These are phyloP conservation scores for Myripristis jacobus DNA, from an alignment of 2,797 vertebrate species.

Conservation along the genomic window DNA sequence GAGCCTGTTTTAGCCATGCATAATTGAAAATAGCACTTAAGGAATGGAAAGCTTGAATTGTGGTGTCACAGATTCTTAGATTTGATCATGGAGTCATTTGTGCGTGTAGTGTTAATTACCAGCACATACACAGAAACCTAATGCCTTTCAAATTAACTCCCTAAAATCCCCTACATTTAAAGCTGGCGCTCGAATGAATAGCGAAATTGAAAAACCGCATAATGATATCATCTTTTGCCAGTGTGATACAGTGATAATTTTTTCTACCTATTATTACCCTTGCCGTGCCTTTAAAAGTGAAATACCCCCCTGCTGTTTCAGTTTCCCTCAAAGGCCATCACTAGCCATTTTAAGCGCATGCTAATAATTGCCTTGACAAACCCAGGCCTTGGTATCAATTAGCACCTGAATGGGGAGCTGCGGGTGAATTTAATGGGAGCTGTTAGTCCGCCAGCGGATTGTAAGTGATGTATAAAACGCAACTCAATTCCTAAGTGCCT, in stretches of 20 bases:
- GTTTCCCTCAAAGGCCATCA: conserved; percentile 91
- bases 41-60: conserved; percentile 27
- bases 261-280: conserved; percentile 90
- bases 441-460: conserved; percentile 87
- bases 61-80: conserved; percentile 52
- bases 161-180: conserved; percentile 83
- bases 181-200: conserved; percentile 59
- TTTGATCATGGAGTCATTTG: conserved; percentile 79
- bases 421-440: conserved; percentile 90
- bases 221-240: conserved; percentile 92
- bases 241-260: conserved; percentile 93
- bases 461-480: conserved; percentile 75
- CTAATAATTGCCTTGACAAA: conserved; percentile 98
- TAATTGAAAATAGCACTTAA: conserved; percentile 35
- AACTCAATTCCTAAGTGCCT: conserved; percentile 72
- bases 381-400: conserved; percentile 94
- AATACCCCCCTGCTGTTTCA: conserved; percentile 89
- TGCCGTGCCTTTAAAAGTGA: conserved; percentile 93
- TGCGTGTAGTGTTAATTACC: conserved; percentile 88
- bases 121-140: conserved; percentile 85
- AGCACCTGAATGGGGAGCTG: conserved; percentile 91
- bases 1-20: conserved; percentile 35
- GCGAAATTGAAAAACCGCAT: conserved; percentile 78
- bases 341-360: conserved; percentile 94
- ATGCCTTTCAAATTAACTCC: conserved; percentile 90